Evolutionary conservation across 2,888 invertebrate species (phyloP).

Genomic region (Drosophila sordidapex): DNA sequence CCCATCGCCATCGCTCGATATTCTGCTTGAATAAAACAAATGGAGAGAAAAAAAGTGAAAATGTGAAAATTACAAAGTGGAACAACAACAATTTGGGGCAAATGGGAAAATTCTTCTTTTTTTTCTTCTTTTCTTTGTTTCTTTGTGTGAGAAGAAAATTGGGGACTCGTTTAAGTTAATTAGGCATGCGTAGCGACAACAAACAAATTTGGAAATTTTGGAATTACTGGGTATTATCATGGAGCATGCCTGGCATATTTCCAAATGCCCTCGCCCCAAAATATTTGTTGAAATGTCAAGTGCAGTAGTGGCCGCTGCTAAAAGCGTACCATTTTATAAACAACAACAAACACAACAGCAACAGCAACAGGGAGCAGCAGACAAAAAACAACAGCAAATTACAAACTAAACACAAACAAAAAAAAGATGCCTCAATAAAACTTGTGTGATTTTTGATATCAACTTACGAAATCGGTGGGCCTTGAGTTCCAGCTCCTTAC

Average conservation of each 20-base stretch:
- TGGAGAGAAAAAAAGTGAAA: conserved; percentile 18
- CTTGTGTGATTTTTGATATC: conserved; percentile 38
- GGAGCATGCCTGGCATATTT: conserved; percentile 73
- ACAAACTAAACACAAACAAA: conserved; percentile 14
- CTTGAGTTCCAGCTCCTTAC: conserved; percentile 36
- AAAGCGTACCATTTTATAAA: conserved; percentile 58
- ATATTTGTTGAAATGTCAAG: conserved; percentile 78
- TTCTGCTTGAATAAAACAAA: conserved; percentile 2
- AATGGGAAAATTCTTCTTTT: background rate
- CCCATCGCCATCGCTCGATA: conserved; percentile 2
- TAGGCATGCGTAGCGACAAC: conserved; percentile 63
- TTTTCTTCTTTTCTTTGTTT: background rate
- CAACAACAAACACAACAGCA: conserved; percentile 36
- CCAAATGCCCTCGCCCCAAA: conserved; percentile 70
- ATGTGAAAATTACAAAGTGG: conserved; percentile 37
- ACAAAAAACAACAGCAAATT: conserved; percentile 14
- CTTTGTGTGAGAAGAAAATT: conserved; percentile 12
- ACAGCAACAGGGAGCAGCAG: conserved; percentile 3
- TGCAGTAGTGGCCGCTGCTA: conserved; percentile 58
- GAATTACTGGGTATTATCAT: conserved; percentile 56
- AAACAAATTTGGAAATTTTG: conserved; percentile 47
- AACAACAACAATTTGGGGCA: conserved; percentile 10
- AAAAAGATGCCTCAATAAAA: conserved; percentile 32
- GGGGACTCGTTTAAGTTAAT: conserved; percentile 55
- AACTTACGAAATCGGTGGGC: conserved; percentile 47